Evolutionary conservation across 2,888 invertebrate species (phyloP).

Genomic region (Coleophora deauratella): DNA sequence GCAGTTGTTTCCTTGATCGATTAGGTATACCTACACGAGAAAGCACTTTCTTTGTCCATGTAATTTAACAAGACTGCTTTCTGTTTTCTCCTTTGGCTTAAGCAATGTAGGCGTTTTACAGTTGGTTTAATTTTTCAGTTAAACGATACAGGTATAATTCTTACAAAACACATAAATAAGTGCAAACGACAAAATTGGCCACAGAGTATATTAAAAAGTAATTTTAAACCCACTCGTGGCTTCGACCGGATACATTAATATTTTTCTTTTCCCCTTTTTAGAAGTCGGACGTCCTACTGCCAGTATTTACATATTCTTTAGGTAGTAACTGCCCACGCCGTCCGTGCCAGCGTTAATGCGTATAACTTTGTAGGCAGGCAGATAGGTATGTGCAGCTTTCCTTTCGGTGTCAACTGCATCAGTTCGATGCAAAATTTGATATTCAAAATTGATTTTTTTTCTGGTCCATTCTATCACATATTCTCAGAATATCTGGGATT

Average conservation of each 20-base stretch:
- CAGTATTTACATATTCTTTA: slow-evolving; percentile 56
- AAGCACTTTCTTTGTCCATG: too few species aligned
- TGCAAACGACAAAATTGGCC: neutral
- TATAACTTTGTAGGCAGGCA: neutral
- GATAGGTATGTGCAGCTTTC: neutral
- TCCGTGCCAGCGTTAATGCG: neutral
- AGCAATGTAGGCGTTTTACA: too few species aligned
- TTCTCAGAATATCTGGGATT: too few species aligned
- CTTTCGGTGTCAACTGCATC: neutral
- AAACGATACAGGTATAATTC: too few species aligned
- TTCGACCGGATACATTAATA: slow-evolving; percentile 60
- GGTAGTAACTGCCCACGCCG: slow-evolving; percentile 30
- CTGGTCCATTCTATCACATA: too few species aligned
- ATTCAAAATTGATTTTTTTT: too few species aligned
- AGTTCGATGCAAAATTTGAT: too few species aligned
- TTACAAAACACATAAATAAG: slow-evolving; percentile 1
- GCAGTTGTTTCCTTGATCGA: slow-evolving; percentile 15
- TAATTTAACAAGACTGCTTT: too few species aligned
- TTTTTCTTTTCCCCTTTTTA: slow-evolving; percentile 65
- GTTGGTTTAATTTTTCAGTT: too few species aligned
- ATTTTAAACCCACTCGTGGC: slow-evolving; percentile 35
- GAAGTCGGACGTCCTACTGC: slow-evolving; percentile 61
- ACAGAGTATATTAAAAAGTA: slow-evolving; percentile 6
- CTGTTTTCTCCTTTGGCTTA: too few species aligned
- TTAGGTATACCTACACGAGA: too few species aligned